These are phyloP conservation scores for Loxodonta africana DNA, from an alignment of 2,113 vertebrate genomes.

Conservation along the genomic window DNA sequence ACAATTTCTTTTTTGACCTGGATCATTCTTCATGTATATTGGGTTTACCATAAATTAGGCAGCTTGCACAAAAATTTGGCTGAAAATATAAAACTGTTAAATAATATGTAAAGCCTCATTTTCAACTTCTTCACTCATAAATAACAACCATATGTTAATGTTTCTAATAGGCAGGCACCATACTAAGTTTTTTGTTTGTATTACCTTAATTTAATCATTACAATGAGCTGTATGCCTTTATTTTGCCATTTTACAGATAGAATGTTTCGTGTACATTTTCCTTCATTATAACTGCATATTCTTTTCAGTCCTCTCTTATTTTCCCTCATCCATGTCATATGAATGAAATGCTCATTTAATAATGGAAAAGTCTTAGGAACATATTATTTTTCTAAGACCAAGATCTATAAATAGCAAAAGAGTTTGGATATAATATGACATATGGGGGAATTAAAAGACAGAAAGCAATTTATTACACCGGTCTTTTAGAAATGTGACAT, in stretches of 20 bases:
- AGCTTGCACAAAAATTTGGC: conserved; percentile 9
- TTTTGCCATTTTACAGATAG: background rate
- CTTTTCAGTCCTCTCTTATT: background rate
- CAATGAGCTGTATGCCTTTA: background rate
- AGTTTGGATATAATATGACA: conserved; percentile 4
- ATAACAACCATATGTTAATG: background rate
- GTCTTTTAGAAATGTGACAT: conserved; percentile 56
- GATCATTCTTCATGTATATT: background rate
- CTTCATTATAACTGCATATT: conserved; percentile 1
- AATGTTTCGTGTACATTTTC: background rate
- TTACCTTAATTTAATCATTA: background rate
- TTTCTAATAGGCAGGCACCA: background rate
- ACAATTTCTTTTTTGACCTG: background rate
- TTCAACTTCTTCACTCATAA: background rate
- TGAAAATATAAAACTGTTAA: background rate
- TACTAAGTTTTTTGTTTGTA: background rate
- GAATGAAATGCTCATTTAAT: conserved; percentile 50
- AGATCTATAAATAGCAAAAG: conserved; percentile 39
- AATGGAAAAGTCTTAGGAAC: conserved; percentile 33
- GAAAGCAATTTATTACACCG: background rate
- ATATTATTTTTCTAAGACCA: conserved; percentile 11
- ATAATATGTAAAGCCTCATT: background rate
- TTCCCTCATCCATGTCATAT: background rate
- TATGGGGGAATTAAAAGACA: conserved; percentile 14
- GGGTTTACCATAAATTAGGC: background rate